Base-by-base conservation (phyloP, 2,797 vertebrate genomes). In the Mormyrops boulengeri region DNA sequence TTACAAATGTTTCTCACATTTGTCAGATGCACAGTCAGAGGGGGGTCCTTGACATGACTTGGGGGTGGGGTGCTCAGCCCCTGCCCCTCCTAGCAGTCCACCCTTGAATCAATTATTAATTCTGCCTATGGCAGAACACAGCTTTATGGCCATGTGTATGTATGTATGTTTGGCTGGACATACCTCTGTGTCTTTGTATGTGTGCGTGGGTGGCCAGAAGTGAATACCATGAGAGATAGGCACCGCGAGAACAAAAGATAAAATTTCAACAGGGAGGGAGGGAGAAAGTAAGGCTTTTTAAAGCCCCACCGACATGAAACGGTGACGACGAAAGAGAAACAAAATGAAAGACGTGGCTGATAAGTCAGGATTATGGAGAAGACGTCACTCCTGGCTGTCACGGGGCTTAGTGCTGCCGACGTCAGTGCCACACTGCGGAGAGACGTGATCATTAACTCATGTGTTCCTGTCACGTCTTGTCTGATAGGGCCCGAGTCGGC, bases 271-370 rank as follows among this genome's bases (percentile, higher is more conserved):
- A 92, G 91, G n/a, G n/a, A 92, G 90, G 90, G 90, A 89, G 88
- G 80, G 88, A 91, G 85, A 94, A 93, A 93, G 88, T 92, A 92
- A 90, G 91, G 92, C 93, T 94, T 93, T 90, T 92, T 90, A 91
- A 92, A 90, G 90, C 91, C 92, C 91, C 93, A 92, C 91, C 93
- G 93, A 94, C 92, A 93, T 89, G 41, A 90, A 89, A 91, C 90
- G 90, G 89, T 92, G 19, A 26, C 2, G 2, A 60, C 30, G 60
- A 6, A 73, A 30, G 26, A 11, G 53, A 49, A 9, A 11, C 52
- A n/a, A 60, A 88, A 77, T 9, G 38, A 73, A 60, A 50, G 34
- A 69, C 17, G 66, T 19, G 55, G 6, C 30, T 60, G 55, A 57
- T 88, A 47, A 82, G 8, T 22, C 17, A 30, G 53, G 73, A 62